phyloP scores from a whole-genome alignment of 2,797 vertebrate species.

The Distichodus sexfasciatus region DNA sequence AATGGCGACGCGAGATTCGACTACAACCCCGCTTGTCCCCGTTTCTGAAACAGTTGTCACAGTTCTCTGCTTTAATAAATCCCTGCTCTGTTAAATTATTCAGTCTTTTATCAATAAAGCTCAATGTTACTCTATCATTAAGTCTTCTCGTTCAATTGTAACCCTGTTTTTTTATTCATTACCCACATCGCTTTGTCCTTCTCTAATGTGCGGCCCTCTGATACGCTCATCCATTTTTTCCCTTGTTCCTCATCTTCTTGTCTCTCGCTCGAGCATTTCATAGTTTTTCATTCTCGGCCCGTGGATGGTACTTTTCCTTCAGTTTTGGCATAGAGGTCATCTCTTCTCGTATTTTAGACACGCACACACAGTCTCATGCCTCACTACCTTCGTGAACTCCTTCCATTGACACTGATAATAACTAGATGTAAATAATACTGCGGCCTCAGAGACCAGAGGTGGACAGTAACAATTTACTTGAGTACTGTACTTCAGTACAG shows the following conservation, averaged over 20 bases:
- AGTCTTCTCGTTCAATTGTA: conserved; percentile 53
- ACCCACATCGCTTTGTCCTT: conserved; percentile 45
- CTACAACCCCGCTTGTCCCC: conserved; percentile 37
- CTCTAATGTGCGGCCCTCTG: conserved; percentile 44
- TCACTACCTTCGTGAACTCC: no score
- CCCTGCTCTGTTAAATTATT: conserved; percentile 55
- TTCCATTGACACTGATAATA: no score
- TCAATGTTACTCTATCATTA: conserved; percentile 57
- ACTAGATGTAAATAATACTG: no score
- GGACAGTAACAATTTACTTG: no score
- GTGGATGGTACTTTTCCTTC: neutral
- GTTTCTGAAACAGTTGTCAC: conserved; percentile 50
- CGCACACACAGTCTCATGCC: neutral
- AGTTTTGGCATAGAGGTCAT: conserved; percentile 4
- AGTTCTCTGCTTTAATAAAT: conserved; percentile 49
- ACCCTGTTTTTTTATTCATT: conserved; percentile 55
- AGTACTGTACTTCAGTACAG: no score
- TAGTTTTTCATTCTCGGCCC: neutral
- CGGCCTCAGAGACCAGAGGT: no score
- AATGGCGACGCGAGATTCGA: conserved; percentile 43
- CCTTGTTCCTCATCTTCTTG: conserved; percentile 30
- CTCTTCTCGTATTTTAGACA: neutral
- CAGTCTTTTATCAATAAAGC: conserved; percentile 63
- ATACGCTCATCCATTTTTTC: conserved; percentile 42
- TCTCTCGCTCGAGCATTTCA: conserved; percentile 10